phyloP scores from a whole-genome alignment of 2,113 vertebrate species.

The Oxyura jamaicensis region DNA sequence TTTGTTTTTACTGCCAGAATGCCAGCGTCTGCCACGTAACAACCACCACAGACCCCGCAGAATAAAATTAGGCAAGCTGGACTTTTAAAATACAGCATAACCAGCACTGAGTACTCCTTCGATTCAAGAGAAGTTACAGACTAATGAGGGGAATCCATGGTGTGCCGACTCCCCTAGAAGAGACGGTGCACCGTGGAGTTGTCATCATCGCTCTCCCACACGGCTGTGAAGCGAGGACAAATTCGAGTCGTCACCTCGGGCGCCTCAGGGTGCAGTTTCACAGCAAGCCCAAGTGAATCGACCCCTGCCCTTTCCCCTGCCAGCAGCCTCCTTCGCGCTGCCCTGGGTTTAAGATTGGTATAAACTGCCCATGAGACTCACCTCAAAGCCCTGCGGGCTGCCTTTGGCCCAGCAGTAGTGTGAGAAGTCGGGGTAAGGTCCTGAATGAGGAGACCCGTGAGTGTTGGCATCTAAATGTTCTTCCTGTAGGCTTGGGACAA shows the following conservation, averaged over 20 bases:
- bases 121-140: not conserved
- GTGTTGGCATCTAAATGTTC: not conserved
- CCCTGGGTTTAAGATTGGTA: not conserved
- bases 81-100: not conserved
- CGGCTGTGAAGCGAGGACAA: not conserved
- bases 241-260: not conserved
- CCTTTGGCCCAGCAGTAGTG: not conserved
- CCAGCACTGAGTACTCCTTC: not conserved
- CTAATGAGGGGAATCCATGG: not conserved
- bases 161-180: not conserved
- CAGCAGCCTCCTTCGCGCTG: not conserved
- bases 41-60: not conserved
- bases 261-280: not conserved
- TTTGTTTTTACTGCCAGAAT: not conserved
- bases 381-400: not conserved
- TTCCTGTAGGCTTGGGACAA: not conserved
- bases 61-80: not conserved
- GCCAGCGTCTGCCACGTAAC: fast-evolving
- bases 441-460: not conserved
- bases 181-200: not conserved
- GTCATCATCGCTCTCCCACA: not conserved
- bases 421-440: not conserved
- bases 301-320: not conserved
- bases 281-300: fast-evolving
- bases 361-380: not conserved